phyloP scores from a whole-genome alignment of 2,888 invertebrate species.

The Eilema depressum region DNA sequence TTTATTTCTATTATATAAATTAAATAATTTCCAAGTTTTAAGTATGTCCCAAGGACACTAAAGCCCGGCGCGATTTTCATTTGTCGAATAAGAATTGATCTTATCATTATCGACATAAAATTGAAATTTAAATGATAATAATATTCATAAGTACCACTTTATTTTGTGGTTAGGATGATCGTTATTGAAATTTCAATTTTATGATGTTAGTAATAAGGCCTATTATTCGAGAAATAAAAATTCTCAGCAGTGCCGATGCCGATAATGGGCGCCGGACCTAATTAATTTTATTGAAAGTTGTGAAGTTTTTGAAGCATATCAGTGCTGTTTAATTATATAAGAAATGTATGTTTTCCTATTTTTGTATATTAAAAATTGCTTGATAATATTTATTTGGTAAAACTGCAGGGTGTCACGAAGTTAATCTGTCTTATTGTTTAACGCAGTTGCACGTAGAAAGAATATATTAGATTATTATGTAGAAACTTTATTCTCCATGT shows the following conservation, averaged over 20 bases:
- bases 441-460: conserved; percentile 63
- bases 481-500: conserved; percentile 75
- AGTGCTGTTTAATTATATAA: conserved; percentile 67
- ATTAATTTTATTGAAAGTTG: conserved; percentile 74
- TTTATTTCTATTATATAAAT: conserved; percentile 37
- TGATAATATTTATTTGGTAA: conserved; percentile 36
- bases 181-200: too few relatives aligned
- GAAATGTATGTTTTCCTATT: conserved; percentile 62
- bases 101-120: too few relatives aligned
- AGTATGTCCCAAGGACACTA: conserved; percentile 61
- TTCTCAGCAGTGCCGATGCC: too few relatives aligned
- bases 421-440: conserved; percentile 40
- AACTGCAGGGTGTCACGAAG: conserved; percentile 41
- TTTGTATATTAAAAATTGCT: conserved; percentile 60
- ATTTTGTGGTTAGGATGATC: too few relatives aligned
- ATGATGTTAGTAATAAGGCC: too few relatives aligned
- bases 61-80: too few relatives aligned
- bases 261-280: conserved; percentile 22
- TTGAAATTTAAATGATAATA: too few relatives aligned
- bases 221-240: too few relatives aligned
- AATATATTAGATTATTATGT: conserved; percentile 58
- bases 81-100: too few relatives aligned
- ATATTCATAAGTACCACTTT: too few relatives aligned
- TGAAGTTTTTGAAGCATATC: conserved; percentile 78
- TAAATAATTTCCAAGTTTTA: conserved; percentile 8